Conservation (phyloP, 2,888 invertebrate genomes). For the Melangyna quadrimaculata region DNA sequence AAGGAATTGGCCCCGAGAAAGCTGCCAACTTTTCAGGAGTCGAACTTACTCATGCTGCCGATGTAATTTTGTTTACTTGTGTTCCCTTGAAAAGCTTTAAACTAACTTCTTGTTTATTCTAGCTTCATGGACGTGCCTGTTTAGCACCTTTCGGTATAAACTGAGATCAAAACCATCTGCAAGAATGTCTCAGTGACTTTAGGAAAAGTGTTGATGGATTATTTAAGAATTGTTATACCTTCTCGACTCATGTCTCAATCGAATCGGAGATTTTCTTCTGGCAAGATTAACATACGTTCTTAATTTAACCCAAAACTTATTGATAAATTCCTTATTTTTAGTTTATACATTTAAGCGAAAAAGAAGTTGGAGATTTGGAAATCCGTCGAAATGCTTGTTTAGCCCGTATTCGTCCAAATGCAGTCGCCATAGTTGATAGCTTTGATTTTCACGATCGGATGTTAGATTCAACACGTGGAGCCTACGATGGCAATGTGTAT, state of each 20-base stretch:
- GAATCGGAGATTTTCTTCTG: constrained; percentile 90
- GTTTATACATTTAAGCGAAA: constrained; percentile 78
- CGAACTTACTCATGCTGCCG: constrained; percentile 90
- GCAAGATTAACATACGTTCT: constrained; percentile 82
- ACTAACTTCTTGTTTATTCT: constrained; percentile 76
- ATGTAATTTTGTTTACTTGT: constrained; percentile 82
- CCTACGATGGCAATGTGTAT: constrained; percentile 93
- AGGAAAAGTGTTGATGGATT: constrained; percentile 84
- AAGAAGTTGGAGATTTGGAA: constrained; percentile 83
- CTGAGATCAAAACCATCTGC: constrained; percentile 82
- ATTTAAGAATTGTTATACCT: constrained; percentile 91
- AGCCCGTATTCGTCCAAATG: constrained; percentile 90
- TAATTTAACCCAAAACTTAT: constrained; percentile 18
- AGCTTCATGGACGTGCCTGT: constrained; percentile 93
- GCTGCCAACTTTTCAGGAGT: constrained; percentile 95
- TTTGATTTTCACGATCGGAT: constrained; percentile 94
- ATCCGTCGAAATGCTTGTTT: constrained; percentile 88
- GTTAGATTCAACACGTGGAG: constrained; percentile 89
- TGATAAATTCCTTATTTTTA: constrained; percentile 52
- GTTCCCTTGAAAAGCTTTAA: background rate
- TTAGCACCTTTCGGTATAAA: constrained; percentile 87
- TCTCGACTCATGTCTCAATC: constrained; percentile 88
- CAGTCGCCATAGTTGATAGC: constrained; percentile 94
- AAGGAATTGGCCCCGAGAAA: constrained; percentile 87
- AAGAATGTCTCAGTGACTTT: constrained; percentile 84